Base-by-base conservation (phyloP, 2,888 invertebrate genomes). In the Teleiodes luculella region DNA sequence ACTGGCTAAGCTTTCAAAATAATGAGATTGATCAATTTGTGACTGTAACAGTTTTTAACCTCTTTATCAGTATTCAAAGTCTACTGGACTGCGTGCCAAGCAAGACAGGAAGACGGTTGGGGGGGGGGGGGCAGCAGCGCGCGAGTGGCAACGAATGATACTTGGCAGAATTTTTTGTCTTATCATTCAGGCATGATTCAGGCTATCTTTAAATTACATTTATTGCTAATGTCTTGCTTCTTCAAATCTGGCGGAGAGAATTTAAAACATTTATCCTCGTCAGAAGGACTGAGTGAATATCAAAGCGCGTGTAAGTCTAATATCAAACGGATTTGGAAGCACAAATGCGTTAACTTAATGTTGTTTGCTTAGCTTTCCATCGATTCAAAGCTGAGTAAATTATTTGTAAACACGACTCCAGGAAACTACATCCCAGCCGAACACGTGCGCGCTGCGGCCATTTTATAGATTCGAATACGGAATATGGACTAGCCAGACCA, bases 371-470 rank as follows among this genome's bases (percentile, higher is more conserved):
- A 59, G 60, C 67, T 66, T 63, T 60, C 61, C 60, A 62, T 61
- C 63, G 70, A 71, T 67, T 70, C 70, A 68, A 70, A 72, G 71
- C 68, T 61, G 56, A 58, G 66, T 63, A 67, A 74, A 74, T 72
- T 72, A 72, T 78, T 74, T 69, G 76, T 77, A 78, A 79, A 78
- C 76, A 74, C 57, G 58, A 60, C 66, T 72, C 65, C 70, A 67
- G 76, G 76, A 77, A 76, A 74, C 61, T 67, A 67, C 60, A 61
- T 65, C 70, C 68, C 70, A 69, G 72, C 64, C 67, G 56, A 62
- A 70, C 77, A 78, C 78, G 79, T 79, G 78, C 70, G 63, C 60
- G 61, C 57, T 65, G 71, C 76, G 76, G 49, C 49, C 49, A 80
- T 76, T 64, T 78, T 75, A 73, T 59, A 57, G n/a, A 59, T 41